Conservation (phyloP, 2,888 invertebrate genomes). For the Desoria tigrina region DNA sequence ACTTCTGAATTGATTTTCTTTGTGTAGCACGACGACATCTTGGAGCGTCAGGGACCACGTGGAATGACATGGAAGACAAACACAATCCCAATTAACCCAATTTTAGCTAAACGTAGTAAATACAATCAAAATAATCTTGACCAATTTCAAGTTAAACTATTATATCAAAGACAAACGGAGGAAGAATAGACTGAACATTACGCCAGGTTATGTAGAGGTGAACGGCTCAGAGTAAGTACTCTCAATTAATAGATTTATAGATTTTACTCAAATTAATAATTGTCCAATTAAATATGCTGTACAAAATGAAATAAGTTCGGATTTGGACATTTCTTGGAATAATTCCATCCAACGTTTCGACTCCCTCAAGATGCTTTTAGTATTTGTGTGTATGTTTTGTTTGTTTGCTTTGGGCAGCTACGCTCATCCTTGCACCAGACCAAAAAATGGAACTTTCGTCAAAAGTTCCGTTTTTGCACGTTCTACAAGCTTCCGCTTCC, state of each 20-base stretch:
- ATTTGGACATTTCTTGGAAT: no score
- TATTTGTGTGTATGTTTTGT: no score
- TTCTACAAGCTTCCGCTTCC: no score
- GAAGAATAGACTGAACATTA: constrained; percentile 55
- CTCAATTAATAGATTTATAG: no score
- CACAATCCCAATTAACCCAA: constrained; percentile 52
- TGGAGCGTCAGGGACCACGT: constrained; percentile 54
- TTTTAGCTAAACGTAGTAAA: constrained; percentile 49
- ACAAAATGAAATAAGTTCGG: no score
- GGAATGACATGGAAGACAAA: constrained; percentile 55
- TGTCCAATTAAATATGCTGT: no score
- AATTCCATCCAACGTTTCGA: no score
- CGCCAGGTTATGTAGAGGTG: constrained; percentile 55
- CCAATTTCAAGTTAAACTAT: constrained; percentile 48
- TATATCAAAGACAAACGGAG: constrained; percentile 54
- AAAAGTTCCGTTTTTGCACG: constrained; percentile 53
- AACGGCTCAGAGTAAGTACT: constrained; percentile 54
- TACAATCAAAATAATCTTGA: constrained; percentile 43
- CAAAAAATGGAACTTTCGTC: constrained; percentile 53
- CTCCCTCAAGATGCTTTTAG: no score
- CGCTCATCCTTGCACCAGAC: constrained; percentile 52
- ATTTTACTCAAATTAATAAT: no score
- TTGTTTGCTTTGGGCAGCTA: no score
- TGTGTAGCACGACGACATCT: constrained; percentile 55
- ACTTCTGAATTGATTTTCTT: no score